Percentiles rank a stretch among this genome's conserved stretches.
phyloP scores from a whole-genome alignment of 2,113 vertebrate species.

The Vombatus ursinus region DNA sequence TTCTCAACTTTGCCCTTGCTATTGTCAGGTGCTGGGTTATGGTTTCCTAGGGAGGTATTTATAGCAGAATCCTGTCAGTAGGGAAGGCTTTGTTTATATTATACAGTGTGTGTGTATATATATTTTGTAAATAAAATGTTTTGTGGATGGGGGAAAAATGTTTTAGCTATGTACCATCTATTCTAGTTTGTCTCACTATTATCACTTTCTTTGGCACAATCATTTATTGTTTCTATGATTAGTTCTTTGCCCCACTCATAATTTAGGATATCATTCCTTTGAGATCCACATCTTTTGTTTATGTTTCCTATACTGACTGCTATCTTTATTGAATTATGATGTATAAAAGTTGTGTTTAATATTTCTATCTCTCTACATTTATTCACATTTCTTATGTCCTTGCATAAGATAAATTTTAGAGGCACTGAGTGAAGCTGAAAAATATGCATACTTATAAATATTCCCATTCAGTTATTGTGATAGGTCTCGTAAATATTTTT shows the following conservation, averaged over 20 bases:
- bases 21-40: neutral
- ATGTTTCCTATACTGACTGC: neutral
- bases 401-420: neutral
- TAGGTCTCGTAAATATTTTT: neutral
- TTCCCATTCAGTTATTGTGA: neutral
- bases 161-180: too few species aligned
- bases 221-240: neutral
- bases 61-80: too few species aligned
- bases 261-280: neutral
- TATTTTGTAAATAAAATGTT: constrained; percentile 79
- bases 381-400: neutral
- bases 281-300: neutral
- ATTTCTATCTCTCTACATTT: neutral
- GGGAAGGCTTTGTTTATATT: constrained; percentile 50
- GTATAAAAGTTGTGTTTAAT: neutral
- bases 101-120: constrained; percentile 16
- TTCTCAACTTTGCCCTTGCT: neutral
- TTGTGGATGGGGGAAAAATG: constrained; percentile 41
- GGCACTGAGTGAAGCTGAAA: neutral
- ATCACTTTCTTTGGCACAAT: neutral
- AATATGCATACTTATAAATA: neutral
- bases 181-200: too few species aligned
- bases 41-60: neutral
- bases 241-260: neutral
- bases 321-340: neutral